A percentile compares a stretch with the other conserved stretches of the same genome.
Conservation (phyloP, 2,888 invertebrate species). For the Eupsilia transversa region DNA sequence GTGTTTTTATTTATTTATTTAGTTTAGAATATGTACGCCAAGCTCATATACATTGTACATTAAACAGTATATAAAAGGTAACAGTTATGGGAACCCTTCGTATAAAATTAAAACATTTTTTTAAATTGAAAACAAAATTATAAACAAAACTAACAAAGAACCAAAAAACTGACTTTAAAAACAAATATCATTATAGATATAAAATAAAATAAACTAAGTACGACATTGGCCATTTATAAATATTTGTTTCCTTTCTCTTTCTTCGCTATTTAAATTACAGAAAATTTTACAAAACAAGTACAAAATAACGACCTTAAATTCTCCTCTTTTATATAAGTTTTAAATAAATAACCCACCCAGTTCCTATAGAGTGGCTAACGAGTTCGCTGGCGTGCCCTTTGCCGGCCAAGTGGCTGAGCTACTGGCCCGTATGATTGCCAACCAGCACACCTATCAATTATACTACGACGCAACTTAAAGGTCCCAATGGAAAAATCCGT, state of each 20-base stretch:
- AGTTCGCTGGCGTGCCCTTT: constrained; percentile 21
- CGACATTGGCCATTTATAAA: too few relatives aligned
- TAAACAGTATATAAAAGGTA: too few relatives aligned
- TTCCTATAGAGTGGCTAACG: constrained; percentile 18
- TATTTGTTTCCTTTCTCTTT: not conserved
- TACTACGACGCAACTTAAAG: not conserved
- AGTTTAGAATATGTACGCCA: too few relatives aligned
- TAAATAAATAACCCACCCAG: not conserved
- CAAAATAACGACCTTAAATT: not conserved
- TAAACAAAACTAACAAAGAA: too few relatives aligned
- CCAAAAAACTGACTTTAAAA: too few relatives aligned
- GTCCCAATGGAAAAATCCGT: not conserved
- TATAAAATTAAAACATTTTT: too few relatives aligned
- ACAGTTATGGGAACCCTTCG: too few relatives aligned
- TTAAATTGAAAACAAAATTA: too few relatives aligned
- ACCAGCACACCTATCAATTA: constrained; percentile 38
- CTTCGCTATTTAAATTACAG: not conserved
- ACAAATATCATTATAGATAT: too few relatives aligned
- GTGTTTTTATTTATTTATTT: too few relatives aligned
- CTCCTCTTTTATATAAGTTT: not conserved
- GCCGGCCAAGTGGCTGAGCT: constrained; percentile 40
- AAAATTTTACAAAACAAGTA: not conserved
- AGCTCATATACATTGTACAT: too few relatives aligned
- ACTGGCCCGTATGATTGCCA: constrained; percentile 53
- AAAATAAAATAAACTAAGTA: too few relatives aligned